Conservation (phyloP, 2,888 invertebrate species). For the Mesodorylaimus sp. region DNA sequence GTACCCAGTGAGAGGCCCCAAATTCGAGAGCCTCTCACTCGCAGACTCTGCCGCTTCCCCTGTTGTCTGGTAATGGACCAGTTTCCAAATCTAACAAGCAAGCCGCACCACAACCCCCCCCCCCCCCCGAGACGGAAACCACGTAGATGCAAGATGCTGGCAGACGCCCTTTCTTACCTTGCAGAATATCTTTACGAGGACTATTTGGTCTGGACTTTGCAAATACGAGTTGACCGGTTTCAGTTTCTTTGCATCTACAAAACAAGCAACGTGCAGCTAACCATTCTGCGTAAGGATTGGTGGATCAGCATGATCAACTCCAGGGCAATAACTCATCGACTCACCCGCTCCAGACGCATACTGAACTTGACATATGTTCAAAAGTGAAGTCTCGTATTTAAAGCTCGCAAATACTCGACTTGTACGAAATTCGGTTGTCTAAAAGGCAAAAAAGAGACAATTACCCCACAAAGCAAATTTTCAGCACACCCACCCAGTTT, state of each 20-base stretch:
- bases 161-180: conserved; percentile 2
- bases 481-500: too few relatives aligned
- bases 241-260: neutral
- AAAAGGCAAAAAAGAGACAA: neutral
- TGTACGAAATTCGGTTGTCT: neutral
- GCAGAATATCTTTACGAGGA: conserved; percentile 1
- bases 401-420: neutral
- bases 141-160: neutral
- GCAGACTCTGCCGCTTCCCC: too few relatives aligned
- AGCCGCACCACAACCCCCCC: too few relatives aligned
- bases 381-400: neutral
- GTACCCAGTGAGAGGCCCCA: too few relatives aligned
- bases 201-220: neutral
- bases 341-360: neutral
- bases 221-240: neutral
- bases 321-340: too few relatives aligned
- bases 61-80: too few relatives aligned
- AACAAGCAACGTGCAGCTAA: neutral
- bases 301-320: neutral
- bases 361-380: neutral
- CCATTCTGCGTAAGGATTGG: neutral
- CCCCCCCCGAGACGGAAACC: too few relatives aligned
- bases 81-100: too few relatives aligned
- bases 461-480: neutral
- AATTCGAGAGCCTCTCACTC: too few relatives aligned